Percentiles rank a stretch among this genome's conserved stretches.
These are phyloP conservation scores for Aplochiton taeniatus DNA, from an alignment of 2,797 vertebrate genomes.

Conservation along the genomic window DNA sequence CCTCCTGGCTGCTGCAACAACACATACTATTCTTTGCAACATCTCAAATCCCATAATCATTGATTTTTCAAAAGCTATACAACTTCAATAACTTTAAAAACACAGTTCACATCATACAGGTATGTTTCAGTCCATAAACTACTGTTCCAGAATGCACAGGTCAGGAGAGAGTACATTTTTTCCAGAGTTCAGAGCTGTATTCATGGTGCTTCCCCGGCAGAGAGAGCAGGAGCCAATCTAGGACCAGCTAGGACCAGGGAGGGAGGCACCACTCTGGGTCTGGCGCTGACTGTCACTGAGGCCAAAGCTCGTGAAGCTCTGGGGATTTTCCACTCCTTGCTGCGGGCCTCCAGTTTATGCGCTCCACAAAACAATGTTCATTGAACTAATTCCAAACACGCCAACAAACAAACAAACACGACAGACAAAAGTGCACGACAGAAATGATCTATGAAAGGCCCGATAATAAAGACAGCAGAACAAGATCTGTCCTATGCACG, in stretches of 20 bases:
- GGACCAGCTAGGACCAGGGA: not conserved
- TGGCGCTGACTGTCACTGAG: constrained; percentile 24
- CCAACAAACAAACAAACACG: constrained; percentile 51
- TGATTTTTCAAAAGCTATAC: no score
- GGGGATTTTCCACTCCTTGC: constrained; percentile 55
- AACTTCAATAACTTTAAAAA: no score
- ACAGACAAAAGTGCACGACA: constrained; percentile 35
- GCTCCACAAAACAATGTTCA: constrained; percentile 41
- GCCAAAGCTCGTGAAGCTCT: constrained; percentile 40
- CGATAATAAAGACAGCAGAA: constrained; percentile 17
- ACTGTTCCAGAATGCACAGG: no score
- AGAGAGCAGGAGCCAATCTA: not conserved
- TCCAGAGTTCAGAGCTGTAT: no score
- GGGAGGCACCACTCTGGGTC: constrained; percentile 33
- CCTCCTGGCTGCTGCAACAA: no score
- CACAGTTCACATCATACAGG: no score
- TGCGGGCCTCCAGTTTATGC: constrained; percentile 20
- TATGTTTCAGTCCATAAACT: no score
- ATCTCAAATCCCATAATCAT: no score
- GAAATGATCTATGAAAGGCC: constrained; percentile 40
- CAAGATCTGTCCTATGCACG: no score
- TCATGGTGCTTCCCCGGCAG: not conserved
- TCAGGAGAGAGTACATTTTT: no score
- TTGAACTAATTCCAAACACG: constrained; percentile 43
- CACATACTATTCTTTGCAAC: no score